A percentile compares a stretch with the other conserved stretches of the same genome.
These are phyloP conservation scores for Rhinopomastus cyanomelas DNA, from an alignment of 2,113 vertebrate genomes.

Conservation along the genomic window DNA sequence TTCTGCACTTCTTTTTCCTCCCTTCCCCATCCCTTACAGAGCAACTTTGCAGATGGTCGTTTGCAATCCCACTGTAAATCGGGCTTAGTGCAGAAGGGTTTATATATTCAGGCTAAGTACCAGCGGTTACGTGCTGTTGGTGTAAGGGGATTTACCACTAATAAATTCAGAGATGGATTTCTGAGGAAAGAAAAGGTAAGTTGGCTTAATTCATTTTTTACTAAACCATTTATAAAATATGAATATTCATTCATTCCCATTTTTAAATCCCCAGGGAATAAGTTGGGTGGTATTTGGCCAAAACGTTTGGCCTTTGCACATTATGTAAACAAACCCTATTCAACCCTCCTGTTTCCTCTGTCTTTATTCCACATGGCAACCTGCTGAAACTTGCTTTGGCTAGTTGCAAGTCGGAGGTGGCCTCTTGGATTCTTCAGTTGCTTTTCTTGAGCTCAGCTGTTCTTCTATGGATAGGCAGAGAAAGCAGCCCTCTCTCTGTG, in stretches of 20 bases:
- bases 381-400: background rate
- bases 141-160: constrained; percentile 75
- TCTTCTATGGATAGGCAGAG: background rate
- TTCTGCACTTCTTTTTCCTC: background rate
- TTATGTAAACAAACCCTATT: background rate
- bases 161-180: constrained; percentile 76
- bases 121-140: constrained; percentile 76
- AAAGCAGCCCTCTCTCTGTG: background rate
- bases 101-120: constrained; percentile 80
- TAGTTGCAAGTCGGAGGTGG: background rate
- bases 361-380: background rate
- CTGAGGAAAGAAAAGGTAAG: constrained; percentile 76
- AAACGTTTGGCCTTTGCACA: background rate
- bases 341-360: background rate
- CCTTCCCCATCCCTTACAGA: constrained; percentile 47
- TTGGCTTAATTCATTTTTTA: constrained; percentile 49
- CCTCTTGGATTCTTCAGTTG: background rate
- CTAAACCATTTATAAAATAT: background rate
- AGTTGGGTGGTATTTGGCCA: background rate
- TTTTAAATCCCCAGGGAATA: background rate
- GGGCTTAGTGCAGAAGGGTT: constrained; percentile 75
- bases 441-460: background rate
- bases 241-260: background rate
- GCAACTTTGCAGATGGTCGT: constrained; percentile 66
- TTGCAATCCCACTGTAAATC: constrained; percentile 71